Evolutionary conservation across 23 tunicate species (phyloP).

Genomic region (Ascidia mentula): DNA sequence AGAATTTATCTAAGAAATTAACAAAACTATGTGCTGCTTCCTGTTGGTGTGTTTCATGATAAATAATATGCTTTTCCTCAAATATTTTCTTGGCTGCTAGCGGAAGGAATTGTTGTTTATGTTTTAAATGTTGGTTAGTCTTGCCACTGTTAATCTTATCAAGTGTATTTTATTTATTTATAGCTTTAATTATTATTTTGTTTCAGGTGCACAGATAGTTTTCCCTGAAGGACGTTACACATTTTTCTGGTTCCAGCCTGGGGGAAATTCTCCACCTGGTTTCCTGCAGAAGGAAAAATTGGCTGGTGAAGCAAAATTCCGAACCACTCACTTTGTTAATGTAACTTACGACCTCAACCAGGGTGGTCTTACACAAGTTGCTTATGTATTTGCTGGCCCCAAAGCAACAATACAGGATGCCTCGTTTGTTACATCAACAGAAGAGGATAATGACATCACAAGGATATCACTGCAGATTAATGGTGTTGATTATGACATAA

Average conservation of each 20-base stretch:
- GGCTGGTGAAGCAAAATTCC: conserved; percentile 2
- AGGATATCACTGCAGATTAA: conserved; percentile 19
- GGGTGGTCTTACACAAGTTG: conserved; percentile 23
- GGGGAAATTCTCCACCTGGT: conserved; percentile 53
- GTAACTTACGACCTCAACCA: conserved; percentile 6
- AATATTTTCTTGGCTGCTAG: no score
- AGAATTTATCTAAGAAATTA: no score
- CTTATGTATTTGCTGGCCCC: conserved; percentile 56
- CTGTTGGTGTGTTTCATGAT: no score
- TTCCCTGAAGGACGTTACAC: conserved; percentile 76
- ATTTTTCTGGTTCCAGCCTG: conserved; percentile 58
- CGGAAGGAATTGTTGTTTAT: no score
- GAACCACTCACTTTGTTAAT: conserved; percentile 19
- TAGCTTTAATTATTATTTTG: not conserved
- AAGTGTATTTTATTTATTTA: no score
- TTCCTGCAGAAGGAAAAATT: conserved; percentile 17
- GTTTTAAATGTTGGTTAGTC: no score
- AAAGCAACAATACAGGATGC: conserved; percentile 22
- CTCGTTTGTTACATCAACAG: conserved; percentile 10
- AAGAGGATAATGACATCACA: conserved; percentile 5
- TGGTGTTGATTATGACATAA: conserved; percentile 22
- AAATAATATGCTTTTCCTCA: no score
- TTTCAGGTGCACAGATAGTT: conserved; percentile 23
- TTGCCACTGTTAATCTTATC: no score
- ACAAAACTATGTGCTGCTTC: no score